These are phyloP conservation scores for Amblyornis subalaris DNA, from an alignment of 2,113 vertebrate genomes.

Conservation along the genomic window DNA sequence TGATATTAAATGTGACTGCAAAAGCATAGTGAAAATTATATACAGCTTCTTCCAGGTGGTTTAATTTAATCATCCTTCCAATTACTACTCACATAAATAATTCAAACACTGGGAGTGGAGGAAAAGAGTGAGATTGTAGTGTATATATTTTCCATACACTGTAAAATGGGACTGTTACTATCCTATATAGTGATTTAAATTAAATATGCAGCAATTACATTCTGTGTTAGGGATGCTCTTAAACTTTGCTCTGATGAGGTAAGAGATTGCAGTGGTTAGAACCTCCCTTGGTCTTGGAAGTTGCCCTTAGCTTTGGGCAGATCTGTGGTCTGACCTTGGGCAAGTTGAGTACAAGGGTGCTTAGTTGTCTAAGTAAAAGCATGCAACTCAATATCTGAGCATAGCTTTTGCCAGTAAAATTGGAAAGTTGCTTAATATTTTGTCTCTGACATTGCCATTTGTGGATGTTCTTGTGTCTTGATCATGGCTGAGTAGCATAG, in stretches of 20 bases:
- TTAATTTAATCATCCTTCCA: slow-evolving; percentile 27
- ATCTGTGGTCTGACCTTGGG: neutral
- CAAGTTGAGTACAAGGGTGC: neutral
- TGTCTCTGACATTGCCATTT: neutral
- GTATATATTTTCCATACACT: neutral
- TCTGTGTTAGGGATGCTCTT: neutral
- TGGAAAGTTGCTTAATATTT: neutral
- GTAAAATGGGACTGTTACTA: neutral
- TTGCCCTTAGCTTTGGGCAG: neutral
- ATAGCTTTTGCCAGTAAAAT: neutral
- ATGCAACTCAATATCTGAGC: neutral
- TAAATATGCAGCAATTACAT: neutral
- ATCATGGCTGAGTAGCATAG: neutral
- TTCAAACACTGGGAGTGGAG: neutral
- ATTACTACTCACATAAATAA: slow-evolving; percentile 26
- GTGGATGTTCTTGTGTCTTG: neutral
- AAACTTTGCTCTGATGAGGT: neutral
- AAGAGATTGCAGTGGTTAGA: neutral
- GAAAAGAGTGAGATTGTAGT: neutral
- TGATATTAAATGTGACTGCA: neutral
- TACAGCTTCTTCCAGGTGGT: neutral
- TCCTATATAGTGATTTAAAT: neutral
- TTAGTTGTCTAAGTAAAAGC: neutral
- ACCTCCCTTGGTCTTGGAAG: neutral
- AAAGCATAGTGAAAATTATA: neutral